Evolutionary conservation across 2,113 vertebrate genomes (phyloP).

Genomic region (Sphyrna mokarran): DNA sequence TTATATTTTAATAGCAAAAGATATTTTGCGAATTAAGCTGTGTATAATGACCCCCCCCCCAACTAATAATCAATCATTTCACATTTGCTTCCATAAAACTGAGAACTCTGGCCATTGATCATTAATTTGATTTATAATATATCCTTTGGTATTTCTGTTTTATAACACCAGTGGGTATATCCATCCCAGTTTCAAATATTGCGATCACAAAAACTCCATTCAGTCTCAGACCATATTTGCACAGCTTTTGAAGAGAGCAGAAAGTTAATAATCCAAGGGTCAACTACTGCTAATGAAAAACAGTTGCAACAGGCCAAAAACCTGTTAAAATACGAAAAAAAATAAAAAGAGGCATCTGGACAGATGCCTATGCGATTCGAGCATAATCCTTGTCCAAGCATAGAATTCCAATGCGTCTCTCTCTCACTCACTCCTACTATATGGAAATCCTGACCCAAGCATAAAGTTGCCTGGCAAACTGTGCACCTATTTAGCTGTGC

Average conservation of each 20-base stretch:
- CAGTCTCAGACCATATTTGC: background rate
- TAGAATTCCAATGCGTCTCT: background rate
- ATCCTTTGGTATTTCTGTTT: slow-evolving; percentile 28
- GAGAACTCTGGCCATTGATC: slow-evolving; percentile 29
- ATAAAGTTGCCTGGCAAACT: background rate
- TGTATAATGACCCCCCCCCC: background rate
- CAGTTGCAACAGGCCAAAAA: slow-evolving; percentile 43
- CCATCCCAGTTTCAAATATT: slow-evolving; percentile 15
- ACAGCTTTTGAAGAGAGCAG: slow-evolving; percentile 41
- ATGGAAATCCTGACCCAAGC: slow-evolving; percentile 31
- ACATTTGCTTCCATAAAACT: slow-evolving; percentile 31
- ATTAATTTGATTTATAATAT: slow-evolving; percentile 4
- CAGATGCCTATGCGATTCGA: background rate
- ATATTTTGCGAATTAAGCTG: background rate
- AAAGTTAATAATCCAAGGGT: slow-evolving; percentile 57
- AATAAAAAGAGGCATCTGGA: slow-evolving; percentile 20
- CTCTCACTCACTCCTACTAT: slow-evolving; percentile 10
- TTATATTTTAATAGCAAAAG: background rate
- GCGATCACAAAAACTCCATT: background rate
- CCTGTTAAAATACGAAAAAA: slow-evolving; percentile 41
- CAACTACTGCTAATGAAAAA: slow-evolving; percentile 57
- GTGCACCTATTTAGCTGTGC: background rate
- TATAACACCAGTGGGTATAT: background rate
- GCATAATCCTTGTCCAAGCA: slow-evolving; percentile 19
- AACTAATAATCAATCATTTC: background rate